Conservation (phyloP, 2,888 invertebrate species). For the Metellina segmentata region DNA sequence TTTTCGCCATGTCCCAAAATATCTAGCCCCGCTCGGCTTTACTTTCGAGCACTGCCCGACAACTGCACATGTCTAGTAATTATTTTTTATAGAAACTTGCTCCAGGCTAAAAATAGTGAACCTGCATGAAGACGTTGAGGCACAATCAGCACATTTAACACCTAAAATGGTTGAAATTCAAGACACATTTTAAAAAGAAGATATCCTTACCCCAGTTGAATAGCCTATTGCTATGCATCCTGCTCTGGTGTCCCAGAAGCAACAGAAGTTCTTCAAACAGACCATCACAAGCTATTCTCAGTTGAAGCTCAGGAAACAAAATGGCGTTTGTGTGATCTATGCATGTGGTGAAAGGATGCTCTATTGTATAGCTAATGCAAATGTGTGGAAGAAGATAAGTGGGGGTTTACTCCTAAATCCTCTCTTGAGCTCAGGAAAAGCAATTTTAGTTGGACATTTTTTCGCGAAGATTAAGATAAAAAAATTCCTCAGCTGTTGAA, state of each 20-base stretch:
- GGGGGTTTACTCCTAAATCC: constrained; percentile 17
- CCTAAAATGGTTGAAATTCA: too few species aligned
- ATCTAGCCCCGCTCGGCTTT: too few species aligned
- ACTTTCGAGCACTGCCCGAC: too few species aligned
- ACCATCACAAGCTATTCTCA: constrained; percentile 8
- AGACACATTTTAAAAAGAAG: too few species aligned
- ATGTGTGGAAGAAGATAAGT: constrained; percentile 7
- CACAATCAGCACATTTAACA: too few species aligned
- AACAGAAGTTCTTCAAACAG: constrained; percentile 39
- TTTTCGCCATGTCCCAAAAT: too few species aligned
- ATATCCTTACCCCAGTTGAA: constrained; percentile 51
- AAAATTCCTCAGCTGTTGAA: too few species aligned
- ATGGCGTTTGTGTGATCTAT: background rate
- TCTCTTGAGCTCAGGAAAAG: background rate
- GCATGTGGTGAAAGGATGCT: background rate
- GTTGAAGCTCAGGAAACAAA: background rate
- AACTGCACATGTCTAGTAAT: too few species aligned
- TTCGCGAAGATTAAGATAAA: too few species aligned
- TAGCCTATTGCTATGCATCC: constrained; percentile 65
- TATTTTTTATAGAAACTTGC: too few species aligned
- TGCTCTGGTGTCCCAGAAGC: constrained; percentile 45
- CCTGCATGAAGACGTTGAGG: too few species aligned
- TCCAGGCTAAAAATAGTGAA: too few species aligned
- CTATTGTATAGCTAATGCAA: background rate
- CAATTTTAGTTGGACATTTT: background rate